These are phyloP conservation scores for Alaudala cheleensis DNA, from an alignment of 2,113 vertebrate genomes.

Conservation along the genomic window DNA sequence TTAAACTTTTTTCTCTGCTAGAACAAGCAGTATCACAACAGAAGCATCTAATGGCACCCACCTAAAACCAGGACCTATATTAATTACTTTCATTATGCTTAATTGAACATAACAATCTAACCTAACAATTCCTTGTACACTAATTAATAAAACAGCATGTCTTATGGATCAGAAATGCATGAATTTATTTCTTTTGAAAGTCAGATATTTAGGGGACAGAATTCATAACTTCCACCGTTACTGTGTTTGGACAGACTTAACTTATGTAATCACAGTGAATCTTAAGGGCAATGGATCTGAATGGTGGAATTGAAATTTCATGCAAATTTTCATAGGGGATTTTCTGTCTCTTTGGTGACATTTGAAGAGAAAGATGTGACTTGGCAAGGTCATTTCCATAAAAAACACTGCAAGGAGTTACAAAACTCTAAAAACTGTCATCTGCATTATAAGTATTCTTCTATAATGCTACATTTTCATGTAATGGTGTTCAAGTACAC, in stretches of 20 bases:
- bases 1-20: slow-evolving; percentile 9
- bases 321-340: neutral
- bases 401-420: neutral
- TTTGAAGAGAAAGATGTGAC: neutral
- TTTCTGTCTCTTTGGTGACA: neutral
- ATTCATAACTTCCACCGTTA: neutral
- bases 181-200: neutral
- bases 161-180: slow-evolving; percentile 46
- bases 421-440: neutral
- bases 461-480: neutral
- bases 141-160: slow-evolving; percentile 74
- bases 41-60: slow-evolving; percentile 58
- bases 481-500: neutral
- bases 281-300: neutral
- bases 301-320: neutral
- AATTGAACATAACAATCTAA: slow-evolving; percentile 73
- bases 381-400: neutral
- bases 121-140: slow-evolving; percentile 67
- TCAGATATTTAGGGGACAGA: neutral
- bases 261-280: neutral
- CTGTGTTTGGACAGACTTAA: neutral
- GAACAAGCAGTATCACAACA: slow-evolving; percentile 30
- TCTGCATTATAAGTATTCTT: neutral
- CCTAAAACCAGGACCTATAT: slow-evolving; percentile 66
- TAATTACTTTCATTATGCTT: slow-evolving; percentile 74